Evolutionary conservation across 2,888 invertebrate species (phyloP), one percentile per base, ranked within the genome.

Genomic region (Hirudinaria manillensis): DNA sequence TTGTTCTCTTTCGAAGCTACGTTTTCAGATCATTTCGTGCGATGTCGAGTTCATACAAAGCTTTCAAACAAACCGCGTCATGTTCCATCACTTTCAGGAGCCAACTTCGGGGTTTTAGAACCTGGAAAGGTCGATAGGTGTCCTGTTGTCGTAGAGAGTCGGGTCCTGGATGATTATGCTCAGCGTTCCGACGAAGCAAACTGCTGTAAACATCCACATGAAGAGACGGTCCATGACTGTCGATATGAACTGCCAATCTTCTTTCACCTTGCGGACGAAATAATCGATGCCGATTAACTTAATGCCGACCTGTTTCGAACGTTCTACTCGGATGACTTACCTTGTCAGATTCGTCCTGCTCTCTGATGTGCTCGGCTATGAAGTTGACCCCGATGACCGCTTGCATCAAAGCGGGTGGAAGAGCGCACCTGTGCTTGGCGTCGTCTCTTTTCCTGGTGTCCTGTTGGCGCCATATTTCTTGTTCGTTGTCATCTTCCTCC

Each of bases 161-260:
- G 93, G 93, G 10, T 93, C 93, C 86, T 93, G 93, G 70, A 93
- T 88, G 81, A 93, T 93, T 80, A 93, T 93, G 38, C 92, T 93
- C 21, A 82, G 77, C 7, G 81, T 81, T 27, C 82, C 82, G 38
- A 80, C 77, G 16, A 82, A 34, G 77, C 82, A 81, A 21, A 80
- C 80, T 6, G 79, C 78, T 7, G 80, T 77, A 86, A 94, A 94
- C 83, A 94, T 93, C 91, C 93, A 93, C 68, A 94, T 88, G 86
- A 94, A 94, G 76, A 94, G 88, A 77, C 94, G 89, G 86, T 94
- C 94, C 81, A 94, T 87, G 67, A 94, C 93, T 92, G 94, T 93
- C 74, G 94, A 93, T 38, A 94, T 93, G 87, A 93, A 94, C 85
- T 94, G 94, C 94, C 94, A 68, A 16, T 68, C 68, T 21, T 68